Conservation (phyloP, 2,888 invertebrate genomes). For the Phania funesta region DNA sequence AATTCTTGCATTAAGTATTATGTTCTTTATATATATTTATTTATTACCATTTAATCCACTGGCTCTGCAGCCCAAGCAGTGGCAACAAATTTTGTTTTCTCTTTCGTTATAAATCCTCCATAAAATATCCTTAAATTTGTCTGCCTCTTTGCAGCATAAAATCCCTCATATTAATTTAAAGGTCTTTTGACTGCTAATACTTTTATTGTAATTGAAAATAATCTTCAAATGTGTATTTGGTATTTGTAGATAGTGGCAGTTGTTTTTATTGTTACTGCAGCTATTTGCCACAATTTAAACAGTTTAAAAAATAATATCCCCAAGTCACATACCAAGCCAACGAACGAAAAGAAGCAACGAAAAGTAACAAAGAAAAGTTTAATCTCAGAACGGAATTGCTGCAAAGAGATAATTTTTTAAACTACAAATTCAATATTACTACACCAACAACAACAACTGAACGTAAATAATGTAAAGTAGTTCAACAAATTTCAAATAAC, state of each 20-base stretch:
- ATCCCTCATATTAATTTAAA: slow-evolving; percentile 30
- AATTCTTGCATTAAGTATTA: background rate
- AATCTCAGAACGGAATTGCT: slow-evolving; percentile 53
- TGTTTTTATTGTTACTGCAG: background rate
- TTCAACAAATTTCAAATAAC: slow-evolving; percentile 31
- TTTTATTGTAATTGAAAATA: slow-evolving; percentile 53
- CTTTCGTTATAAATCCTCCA: slow-evolving; percentile 3
- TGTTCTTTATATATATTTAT: background rate
- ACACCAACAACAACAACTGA: slow-evolving; percentile 16
- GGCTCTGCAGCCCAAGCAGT: background rate
- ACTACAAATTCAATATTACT: slow-evolving; percentile 62
- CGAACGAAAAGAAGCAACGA: background rate
- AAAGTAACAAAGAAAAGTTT: slow-evolving; percentile 9
- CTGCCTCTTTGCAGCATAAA: background rate
- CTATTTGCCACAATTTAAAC: slow-evolving; percentile 30
- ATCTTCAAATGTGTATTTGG: slow-evolving; percentile 41
- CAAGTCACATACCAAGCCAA: slow-evolving; percentile 43
- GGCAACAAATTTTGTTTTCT: slow-evolving; percentile 1
- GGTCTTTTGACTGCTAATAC: slow-evolving; percentile 42
- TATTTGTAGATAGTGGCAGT: background rate
- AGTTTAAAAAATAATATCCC: slow-evolving; percentile 56
- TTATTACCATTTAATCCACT: slow-evolving; percentile 15
- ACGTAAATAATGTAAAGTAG: slow-evolving; percentile 41
- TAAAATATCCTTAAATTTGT: slow-evolving; percentile 19
- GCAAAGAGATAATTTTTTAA: slow-evolving; percentile 59